These are phyloP conservation scores for Thyatira batis DNA, from an alignment of 2,888 invertebrate species.

Conservation along the genomic window DNA sequence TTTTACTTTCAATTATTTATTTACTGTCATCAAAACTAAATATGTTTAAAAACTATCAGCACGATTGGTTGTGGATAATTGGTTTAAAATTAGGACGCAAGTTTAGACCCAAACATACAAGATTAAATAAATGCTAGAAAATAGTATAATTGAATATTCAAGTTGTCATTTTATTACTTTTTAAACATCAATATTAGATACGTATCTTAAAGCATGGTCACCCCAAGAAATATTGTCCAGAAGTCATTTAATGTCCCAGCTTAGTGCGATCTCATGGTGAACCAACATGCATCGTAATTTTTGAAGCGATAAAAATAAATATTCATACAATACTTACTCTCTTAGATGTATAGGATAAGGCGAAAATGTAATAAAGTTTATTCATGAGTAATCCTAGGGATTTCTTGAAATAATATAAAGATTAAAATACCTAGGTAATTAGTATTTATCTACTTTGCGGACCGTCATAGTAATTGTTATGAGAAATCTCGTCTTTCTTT, in stretches of 20 bases:
- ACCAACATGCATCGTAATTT: slow-evolving; percentile 15
- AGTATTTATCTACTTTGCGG: background rate
- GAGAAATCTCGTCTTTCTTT: too few relatives aligned
- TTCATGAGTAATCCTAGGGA: background rate
- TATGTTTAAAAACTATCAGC: too few relatives aligned
- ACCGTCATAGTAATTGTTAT: background rate
- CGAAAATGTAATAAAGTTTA: background rate
- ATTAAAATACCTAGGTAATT: background rate
- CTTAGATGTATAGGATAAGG: background rate
- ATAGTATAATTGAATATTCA: too few relatives aligned
- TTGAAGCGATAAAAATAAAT: slow-evolving; percentile 13
- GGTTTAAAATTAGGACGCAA: too few relatives aligned
- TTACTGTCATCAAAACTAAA: too few relatives aligned
- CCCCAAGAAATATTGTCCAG: slow-evolving; percentile 13
- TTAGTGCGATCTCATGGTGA: slow-evolving; percentile 21
- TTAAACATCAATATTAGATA: background rate
- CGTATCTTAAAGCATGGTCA: slow-evolving; percentile 1
- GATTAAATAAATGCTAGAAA: too few relatives aligned
- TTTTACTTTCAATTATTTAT: too few relatives aligned
- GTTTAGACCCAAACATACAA: too few relatives aligned
- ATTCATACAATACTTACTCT: background rate
- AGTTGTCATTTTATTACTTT: too few relatives aligned
- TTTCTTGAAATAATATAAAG: background rate
- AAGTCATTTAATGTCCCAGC: slow-evolving; percentile 22
- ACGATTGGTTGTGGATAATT: too few relatives aligned